Percentiles rank a stretch among this genome's conserved stretches.
These are phyloP conservation scores for Phalacrocorax carbo DNA, from an alignment of 2,113 vertebrate species.

Conservation along the genomic window DNA sequence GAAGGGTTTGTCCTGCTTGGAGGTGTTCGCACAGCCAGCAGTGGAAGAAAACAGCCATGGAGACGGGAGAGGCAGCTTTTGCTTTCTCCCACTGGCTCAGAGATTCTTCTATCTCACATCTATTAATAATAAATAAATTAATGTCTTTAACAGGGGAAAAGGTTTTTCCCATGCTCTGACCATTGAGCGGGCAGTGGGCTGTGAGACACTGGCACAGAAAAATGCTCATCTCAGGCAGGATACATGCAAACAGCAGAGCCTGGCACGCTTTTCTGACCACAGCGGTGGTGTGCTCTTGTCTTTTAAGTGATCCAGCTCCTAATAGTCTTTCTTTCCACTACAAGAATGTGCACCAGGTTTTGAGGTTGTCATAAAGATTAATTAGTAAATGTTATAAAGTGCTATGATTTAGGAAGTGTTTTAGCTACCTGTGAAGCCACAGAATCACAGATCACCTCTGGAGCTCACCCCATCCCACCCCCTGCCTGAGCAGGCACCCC, in stretches of 20 bases:
- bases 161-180: not conserved
- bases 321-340: rapidly evolving
- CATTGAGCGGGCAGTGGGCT: not conserved
- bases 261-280: rapidly evolving
- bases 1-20: not conserved
- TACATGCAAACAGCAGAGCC: not conserved
- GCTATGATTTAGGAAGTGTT: not conserved
- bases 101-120: rapidly evolving
- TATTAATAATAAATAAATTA: too few relatives aligned
- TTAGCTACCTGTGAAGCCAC: not conserved
- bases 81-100: not conserved
- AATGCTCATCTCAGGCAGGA: not conserved
- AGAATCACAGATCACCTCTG: too few relatives aligned
- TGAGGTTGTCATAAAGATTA: not conserved
- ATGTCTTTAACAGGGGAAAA: not conserved
- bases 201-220: not conserved
- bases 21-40: rapidly evolving
- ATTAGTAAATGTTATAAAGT: not conserved
- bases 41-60: not conserved
- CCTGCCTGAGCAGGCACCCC: too few relatives aligned
- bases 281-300: rapidly evolving
- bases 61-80: not conserved
- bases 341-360: not conserved
- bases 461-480: too few relatives aligned
- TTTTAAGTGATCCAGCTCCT: not conserved